Evolutionary conservation across 1,140 invertebrate genomes (phyloP).

Genomic region (Drosophila ohnishii): DNA sequence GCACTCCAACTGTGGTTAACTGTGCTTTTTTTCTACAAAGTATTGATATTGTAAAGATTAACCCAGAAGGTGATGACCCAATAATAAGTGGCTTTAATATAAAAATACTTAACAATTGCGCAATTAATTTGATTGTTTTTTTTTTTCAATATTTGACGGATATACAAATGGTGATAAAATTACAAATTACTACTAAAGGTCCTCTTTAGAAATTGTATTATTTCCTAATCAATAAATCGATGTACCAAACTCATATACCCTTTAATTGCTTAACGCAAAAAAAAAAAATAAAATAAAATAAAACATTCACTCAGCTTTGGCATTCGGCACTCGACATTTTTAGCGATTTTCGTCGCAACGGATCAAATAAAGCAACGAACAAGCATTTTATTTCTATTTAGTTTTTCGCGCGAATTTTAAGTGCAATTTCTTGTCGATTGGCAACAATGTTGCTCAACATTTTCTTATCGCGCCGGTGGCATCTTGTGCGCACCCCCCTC

Average conservation of each 20-base stretch:
- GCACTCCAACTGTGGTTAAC: conserved; percentile 5
- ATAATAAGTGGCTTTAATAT: too few relatives aligned
- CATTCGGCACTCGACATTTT: conserved; percentile 46
- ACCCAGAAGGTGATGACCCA: neutral
- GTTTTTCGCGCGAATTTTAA: conserved; percentile 69
- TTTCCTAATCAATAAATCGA: neutral
- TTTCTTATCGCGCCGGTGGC: conserved; percentile 59
- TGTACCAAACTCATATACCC: conserved; percentile 8
- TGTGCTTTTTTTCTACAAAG: conserved; percentile 6
- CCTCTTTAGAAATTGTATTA: too few relatives aligned
- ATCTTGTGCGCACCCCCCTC: conserved; percentile 28
- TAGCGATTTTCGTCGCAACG: conserved; percentile 19
- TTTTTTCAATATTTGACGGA: too few relatives aligned
- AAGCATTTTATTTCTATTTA: conserved; percentile 55
- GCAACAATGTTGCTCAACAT: conserved; percentile 67
- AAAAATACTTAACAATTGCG: too few relatives aligned
- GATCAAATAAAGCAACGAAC: conserved; percentile 46
- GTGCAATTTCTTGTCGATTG: conserved; percentile 72
- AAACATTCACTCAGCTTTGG: conserved; percentile 29
- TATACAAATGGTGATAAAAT: too few relatives aligned
- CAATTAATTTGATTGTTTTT: too few relatives aligned
- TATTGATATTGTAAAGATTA: neutral
- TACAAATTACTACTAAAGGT: too few relatives aligned
- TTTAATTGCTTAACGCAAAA: neutral
- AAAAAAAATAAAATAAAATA: neutral